Evolutionary conservation across 2,888 invertebrate species (phyloP), one percentile per base, ranked within the genome.

Genomic region (Chaetogeoica ovagalla): DNA sequence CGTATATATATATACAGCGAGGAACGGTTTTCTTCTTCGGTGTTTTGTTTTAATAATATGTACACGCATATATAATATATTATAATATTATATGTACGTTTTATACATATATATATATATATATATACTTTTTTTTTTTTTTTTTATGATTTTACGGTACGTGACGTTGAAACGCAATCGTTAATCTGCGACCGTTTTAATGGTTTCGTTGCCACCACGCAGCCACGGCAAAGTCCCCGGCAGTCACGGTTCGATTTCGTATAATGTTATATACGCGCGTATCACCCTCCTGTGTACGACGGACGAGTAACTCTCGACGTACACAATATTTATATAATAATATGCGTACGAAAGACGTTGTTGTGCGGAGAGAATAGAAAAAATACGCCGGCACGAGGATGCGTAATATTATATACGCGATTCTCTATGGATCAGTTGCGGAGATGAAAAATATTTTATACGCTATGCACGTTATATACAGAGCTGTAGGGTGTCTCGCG

Each of bases 131-230:
- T n/a, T 5, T 19, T 15, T 57, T 11, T 21, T 23, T 57, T 43
- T 59, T 76, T 77, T 77, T 77, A 77, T 69, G 76, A 77, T 77
- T 77, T 77, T 77, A 77, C 76, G 69, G 68, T 77, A 77, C 76
- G 76, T 76, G 76, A 77, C 69, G 68, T 77, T 37, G 68, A 76
- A 19, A 68, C 76, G 57, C 60, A 77, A 77, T 77, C 68, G 76
- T 77, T 69, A 77, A 77, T 77, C 76, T 77, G 76, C 76, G 68
- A 69, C 76, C 76, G 69, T 77, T 77, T 77, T 77, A 77, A 77
- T 77, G 69, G 76, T 77, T 77, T 77, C 68, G 76, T 69, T 69
- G 48, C 76, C 69, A 69, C 60, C 76, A 55, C 21, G 17, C 72
- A 30, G 57, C 23, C 52, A 8, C 48, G 21, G 69, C 76, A 69